These are phyloP conservation scores for Sacculina carcini DNA, from an alignment of 2,888 invertebrate species.

Conservation along the genomic window DNA sequence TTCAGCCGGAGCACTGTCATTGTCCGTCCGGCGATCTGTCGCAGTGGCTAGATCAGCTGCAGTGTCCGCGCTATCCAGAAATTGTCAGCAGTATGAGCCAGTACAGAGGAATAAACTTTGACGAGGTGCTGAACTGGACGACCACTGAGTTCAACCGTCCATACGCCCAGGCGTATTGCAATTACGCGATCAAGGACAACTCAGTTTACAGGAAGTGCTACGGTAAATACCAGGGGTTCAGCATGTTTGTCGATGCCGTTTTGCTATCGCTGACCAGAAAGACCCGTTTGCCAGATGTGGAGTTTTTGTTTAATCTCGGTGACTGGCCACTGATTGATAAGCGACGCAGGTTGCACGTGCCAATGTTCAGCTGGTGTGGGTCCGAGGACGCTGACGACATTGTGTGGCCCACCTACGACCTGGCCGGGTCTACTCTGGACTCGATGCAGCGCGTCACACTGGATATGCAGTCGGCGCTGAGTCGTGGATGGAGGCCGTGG, in stretches of 20 bases:
- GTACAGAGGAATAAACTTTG: constrained; percentile 43
- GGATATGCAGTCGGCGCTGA: constrained; percentile 68
- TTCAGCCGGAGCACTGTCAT: too few species aligned
- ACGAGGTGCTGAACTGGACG: constrained; percentile 32
- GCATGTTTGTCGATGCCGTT: constrained; percentile 76
- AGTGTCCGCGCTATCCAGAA: constrained; percentile 41
- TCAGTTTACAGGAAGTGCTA: constrained; percentile 61
- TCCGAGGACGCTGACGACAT: constrained; percentile 61
- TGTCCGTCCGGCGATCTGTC: too few species aligned
- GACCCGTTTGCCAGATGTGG: constrained; percentile 53
- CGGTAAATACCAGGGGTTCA: constrained; percentile 82
- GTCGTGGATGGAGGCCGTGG: constrained; percentile 39
- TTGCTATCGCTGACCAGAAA: constrained; percentile 54
- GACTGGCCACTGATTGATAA: constrained; percentile 59
- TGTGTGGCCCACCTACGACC: constrained; percentile 78
- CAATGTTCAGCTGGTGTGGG: constrained; percentile 91
- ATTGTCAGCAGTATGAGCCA: constrained; percentile 40
- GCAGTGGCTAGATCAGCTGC: too few species aligned
- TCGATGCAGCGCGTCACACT: constrained; percentile 78
- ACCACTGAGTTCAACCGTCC: constrained; percentile 45
- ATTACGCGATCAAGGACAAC: constrained; percentile 61
- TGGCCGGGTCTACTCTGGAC: constrained; percentile 71
- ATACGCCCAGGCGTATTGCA: constrained; percentile 59
- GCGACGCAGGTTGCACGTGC: constrained; percentile 28
- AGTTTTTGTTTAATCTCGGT: constrained; percentile 73